Evolutionary conservation across 2,888 invertebrate species (phyloP).

Genomic region (Eristalinus sepulchralis): DNA sequence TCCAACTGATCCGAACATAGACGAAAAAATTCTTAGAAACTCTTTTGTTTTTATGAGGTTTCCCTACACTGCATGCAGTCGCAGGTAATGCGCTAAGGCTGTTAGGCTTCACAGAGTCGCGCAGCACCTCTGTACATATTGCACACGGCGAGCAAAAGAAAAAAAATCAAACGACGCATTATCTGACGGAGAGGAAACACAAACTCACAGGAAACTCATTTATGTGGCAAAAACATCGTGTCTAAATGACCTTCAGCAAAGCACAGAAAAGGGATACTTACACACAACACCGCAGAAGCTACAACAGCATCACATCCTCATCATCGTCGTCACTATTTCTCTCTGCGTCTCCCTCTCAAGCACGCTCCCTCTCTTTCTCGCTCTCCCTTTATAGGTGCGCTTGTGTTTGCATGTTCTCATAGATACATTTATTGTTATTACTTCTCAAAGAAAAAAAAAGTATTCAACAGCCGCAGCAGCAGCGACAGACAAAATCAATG

Average conservation of each 20-base stretch:
- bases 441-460: slow-evolving; percentile 42
- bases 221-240: slow-evolving; percentile 63
- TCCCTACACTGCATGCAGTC: slow-evolving; percentile 19
- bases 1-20: slow-evolving; percentile 10
- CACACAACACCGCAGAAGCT: slow-evolving; percentile 51
- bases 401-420: slow-evolving; percentile 12
- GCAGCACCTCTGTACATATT: slow-evolving; percentile 40
- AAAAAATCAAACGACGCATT: slow-evolving; percentile 32
- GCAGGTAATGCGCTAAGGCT: slow-evolving; percentile 22
- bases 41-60: slow-evolving; percentile 56
- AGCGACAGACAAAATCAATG: slow-evolving; percentile 63
- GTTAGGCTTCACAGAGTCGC: slow-evolving; percentile 33
- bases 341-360: slow-evolving; percentile 15
- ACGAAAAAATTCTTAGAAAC: slow-evolving; percentile 37
- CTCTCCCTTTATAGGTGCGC: neutral
- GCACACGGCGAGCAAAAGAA: slow-evolving; percentile 40
- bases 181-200: slow-evolving; percentile 28
- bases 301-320: slow-evolving; percentile 34
- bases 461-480: slow-evolving; percentile 49
- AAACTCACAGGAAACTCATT: slow-evolving; percentile 67
- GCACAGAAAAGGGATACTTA: slow-evolving; percentile 40
- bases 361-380: neutral
- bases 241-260: slow-evolving; percentile 63
- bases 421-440: slow-evolving; percentile 69
- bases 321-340: slow-evolving; percentile 33